A percentile compares a stretch with the other conserved stretches of the same genome.
phyloP scores from a whole-genome alignment of 1,140 invertebrate genomes.

The Cyclargus thomasi region DNA sequence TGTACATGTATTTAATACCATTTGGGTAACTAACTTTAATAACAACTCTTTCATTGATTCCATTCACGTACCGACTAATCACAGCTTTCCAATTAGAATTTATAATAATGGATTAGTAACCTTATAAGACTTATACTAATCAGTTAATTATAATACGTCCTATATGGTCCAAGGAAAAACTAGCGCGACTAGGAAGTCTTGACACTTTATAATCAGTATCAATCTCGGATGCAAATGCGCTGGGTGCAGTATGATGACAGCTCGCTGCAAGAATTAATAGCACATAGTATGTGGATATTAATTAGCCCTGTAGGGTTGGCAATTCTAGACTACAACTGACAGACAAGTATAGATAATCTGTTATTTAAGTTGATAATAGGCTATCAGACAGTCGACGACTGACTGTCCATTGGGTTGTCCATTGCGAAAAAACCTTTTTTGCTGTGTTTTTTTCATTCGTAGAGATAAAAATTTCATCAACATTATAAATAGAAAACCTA shows the following conservation, averaged over 20 bases:
- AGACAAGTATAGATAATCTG: too few species aligned
- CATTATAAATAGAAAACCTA: too few species aligned
- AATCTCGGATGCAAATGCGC: conserved; percentile 6
- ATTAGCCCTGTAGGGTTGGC: conserved; percentile 16
- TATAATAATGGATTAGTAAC: background rate
- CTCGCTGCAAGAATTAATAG: conserved; percentile 19
- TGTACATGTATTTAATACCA: too few species aligned
- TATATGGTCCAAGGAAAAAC: background rate
- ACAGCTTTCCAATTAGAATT: background rate
- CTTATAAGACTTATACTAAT: background rate
- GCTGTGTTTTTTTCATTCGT: too few species aligned
- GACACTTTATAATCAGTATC: conserved; percentile 4
- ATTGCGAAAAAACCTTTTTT: too few species aligned
- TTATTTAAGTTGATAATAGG: too few species aligned
- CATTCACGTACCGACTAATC: background rate
- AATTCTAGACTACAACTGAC: background rate
- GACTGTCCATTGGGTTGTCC: too few species aligned
- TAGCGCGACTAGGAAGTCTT: background rate
- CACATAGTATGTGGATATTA: conserved; percentile 21
- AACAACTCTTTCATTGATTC: too few species aligned
- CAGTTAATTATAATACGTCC: background rate
- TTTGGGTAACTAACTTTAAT: too few species aligned
- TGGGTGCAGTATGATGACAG: conserved; percentile 10
- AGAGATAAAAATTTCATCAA: too few species aligned
- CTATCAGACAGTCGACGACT: too few species aligned